These are phyloP conservation scores for Colostygia pectinataria DNA, from an alignment of 2,888 invertebrate genomes.

Conservation along the genomic window DNA sequence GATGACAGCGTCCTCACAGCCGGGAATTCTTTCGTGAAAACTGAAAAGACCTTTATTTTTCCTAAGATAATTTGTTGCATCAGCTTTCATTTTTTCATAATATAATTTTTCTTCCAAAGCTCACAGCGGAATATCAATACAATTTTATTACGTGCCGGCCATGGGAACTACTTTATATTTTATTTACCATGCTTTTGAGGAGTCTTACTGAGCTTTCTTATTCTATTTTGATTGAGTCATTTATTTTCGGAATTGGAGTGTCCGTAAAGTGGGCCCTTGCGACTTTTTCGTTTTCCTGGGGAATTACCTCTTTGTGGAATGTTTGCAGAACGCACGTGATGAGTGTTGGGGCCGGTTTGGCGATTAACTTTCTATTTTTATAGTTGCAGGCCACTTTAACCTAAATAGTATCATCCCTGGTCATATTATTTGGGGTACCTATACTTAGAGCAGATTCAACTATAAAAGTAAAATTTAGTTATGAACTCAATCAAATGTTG, in stretches of 20 bases:
- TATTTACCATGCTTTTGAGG: constrained; percentile 27
- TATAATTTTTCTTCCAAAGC: constrained; percentile 5
- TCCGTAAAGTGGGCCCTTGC: constrained; percentile 49
- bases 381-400: constrained; percentile 14
- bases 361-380: constrained; percentile 58
- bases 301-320: constrained; percentile 51
- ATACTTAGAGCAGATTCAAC: constrained; percentile 1
- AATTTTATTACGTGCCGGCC: constrained; percentile 13
- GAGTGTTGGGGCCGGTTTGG: constrained; percentile 56
- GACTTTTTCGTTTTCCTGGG: constrained; percentile 49
- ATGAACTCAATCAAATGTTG: constrained; percentile 1
- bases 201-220: constrained; percentile 19
- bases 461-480: constrained; percentile 3
- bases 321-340: constrained; percentile 59
- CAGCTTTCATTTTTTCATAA: constrained; percentile 5
- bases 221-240: constrained; percentile 59
- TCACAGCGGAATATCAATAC: constrained; percentile 10
- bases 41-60: background rate
- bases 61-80: background rate
- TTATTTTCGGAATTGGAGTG: constrained; percentile 58
- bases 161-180: constrained; percentile 19
- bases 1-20: too few relatives aligned
- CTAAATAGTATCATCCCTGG: background rate
- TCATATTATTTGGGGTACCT: constrained; percentile 6
- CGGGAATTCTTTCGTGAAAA: too few relatives aligned